Evolutionary conservation across 2,888 invertebrate genomes (phyloP), one percentile per base, ranked within the genome.

Genomic region (Trimorus sp.): DNA sequence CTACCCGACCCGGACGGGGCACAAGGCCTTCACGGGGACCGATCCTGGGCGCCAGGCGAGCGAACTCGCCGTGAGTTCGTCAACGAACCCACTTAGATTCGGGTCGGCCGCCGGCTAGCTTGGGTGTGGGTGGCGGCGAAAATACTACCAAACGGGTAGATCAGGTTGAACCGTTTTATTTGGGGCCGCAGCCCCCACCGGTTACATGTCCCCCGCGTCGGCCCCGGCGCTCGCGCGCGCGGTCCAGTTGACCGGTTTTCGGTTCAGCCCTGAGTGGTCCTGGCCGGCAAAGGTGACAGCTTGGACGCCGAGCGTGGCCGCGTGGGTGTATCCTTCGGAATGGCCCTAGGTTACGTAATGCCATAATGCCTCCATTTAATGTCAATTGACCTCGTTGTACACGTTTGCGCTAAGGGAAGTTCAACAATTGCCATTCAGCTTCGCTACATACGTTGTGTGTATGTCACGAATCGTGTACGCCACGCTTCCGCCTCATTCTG

Each of bases 381-480:
- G 89, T 89, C 91, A 91, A 91, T 91, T 91, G 91, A 91, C 91
- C 91, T 91, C 91, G 91, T 91, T 91, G 89, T 88, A 89, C 89
- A 90, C 90, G 90, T 90, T 91, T 90, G 88, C 87, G 88, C 86
- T 88, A 88, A 90, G 91, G 91, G 91, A 91, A 91, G 91, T 91
- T 91, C 89, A 91, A 91, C 91, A 91, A 91, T 91, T 91, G 90
- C 91, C 90, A 91, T 91, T 90, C 90, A 91, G 88, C 89, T 80
- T 82, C 83, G 73, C 85, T 83, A 84, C 65, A 76, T 82, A 71
- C 68, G 80, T 54, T 66, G 56, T 83, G 83, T 84, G 73, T 85
- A 83, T 74, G 77, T 81, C 80, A 79, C 74, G 75, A 83, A 83
- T 82, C 83, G 84, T 79, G 79, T 77, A 82, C 75, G 80, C 60